phyloP scores from a whole-genome alignment of 2,113 vertebrate genomes.

The Leptobrachium leishanense region DNA sequence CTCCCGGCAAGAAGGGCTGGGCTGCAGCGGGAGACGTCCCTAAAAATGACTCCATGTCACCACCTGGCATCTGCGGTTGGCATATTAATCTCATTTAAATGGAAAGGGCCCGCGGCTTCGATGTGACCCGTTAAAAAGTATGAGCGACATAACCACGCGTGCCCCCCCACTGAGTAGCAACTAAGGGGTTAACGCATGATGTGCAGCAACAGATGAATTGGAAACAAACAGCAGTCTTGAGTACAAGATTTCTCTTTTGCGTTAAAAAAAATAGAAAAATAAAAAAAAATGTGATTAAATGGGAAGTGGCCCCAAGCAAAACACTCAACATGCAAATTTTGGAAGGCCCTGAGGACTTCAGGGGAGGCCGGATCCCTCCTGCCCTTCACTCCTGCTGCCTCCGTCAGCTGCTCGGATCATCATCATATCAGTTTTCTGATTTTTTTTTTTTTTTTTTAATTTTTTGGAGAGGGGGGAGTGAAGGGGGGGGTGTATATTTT shows the following conservation, averaged over 20 bases:
- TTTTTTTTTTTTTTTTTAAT: neutral
- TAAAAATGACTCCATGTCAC: too few relatives aligned
- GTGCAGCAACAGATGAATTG: slow-evolving; percentile 4
- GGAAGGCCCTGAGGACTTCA: slow-evolving; percentile 11
- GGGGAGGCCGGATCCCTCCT: neutral
- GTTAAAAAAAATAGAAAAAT: neutral
- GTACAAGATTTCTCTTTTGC: neutral
- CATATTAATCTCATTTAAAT: too few relatives aligned
- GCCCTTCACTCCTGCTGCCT: slow-evolving; percentile 27
- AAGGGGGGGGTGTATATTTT: slow-evolving; percentile 28
- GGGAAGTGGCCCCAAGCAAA: slow-evolving; percentile 2
- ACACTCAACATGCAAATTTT: slow-evolving; percentile 26
- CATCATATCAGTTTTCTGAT: slow-evolving; percentile 42
- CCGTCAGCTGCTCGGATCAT: slow-evolving; percentile 45
- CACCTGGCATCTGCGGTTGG: too few relatives aligned
- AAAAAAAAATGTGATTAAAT: neutral
- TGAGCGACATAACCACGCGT: neutral
- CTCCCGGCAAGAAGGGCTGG: too few relatives aligned
- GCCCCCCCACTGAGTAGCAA: neutral
- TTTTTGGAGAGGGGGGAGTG: slow-evolving; percentile 30
- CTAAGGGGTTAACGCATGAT: neutral
- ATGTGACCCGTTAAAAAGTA: neutral
- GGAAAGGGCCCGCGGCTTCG: too few relatives aligned
- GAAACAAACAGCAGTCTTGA: neutral
- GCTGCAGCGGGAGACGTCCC: too few relatives aligned